These are phyloP conservation scores for Caradrina clavipalpis DNA, from an alignment of 2,888 invertebrate species.

Conservation along the genomic window DNA sequence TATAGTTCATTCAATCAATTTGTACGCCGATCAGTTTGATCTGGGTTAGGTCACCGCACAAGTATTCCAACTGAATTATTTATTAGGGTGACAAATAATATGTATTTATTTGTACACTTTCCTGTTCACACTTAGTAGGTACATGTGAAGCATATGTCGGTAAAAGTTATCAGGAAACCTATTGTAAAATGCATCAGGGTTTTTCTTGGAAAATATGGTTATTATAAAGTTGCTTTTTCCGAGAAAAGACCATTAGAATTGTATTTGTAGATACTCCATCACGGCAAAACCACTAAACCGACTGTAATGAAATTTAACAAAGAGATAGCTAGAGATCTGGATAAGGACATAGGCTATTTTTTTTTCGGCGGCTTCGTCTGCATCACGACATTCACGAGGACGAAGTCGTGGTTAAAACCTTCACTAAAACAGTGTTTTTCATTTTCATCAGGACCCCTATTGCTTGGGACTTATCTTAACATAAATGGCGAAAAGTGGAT, in stretches of 20 bases:
- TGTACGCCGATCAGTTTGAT: slow-evolving; percentile 69
- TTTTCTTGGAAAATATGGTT: slow-evolving; percentile 9
- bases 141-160: background rate
- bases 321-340: too few species aligned
- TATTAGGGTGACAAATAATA: slow-evolving; percentile 65
- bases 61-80: slow-evolving; percentile 70
- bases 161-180: slow-evolving; percentile 42
- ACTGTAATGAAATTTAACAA: too few species aligned
- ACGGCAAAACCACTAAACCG: too few species aligned
- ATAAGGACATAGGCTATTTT: too few species aligned
- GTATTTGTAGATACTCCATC: too few species aligned
- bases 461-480: too few species aligned
- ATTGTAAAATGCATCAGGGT: slow-evolving; percentile 19
- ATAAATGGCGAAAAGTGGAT: too few species aligned
- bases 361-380: too few species aligned
- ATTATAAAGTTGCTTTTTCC: background rate
- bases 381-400: too few species aligned
- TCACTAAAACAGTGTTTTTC: too few species aligned
- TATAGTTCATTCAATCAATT: slow-evolving; percentile 64
- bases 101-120: slow-evolving; percentile 62
- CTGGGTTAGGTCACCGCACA: slow-evolving; percentile 74
- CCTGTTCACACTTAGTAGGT: slow-evolving; percentile 56
- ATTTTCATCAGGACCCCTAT: too few species aligned
- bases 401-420: too few species aligned
- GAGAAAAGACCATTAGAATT: background rate